Base-by-base conservation (phyloP, 1,140 invertebrate species). In the Pentalonia nigronervosa region DNA sequence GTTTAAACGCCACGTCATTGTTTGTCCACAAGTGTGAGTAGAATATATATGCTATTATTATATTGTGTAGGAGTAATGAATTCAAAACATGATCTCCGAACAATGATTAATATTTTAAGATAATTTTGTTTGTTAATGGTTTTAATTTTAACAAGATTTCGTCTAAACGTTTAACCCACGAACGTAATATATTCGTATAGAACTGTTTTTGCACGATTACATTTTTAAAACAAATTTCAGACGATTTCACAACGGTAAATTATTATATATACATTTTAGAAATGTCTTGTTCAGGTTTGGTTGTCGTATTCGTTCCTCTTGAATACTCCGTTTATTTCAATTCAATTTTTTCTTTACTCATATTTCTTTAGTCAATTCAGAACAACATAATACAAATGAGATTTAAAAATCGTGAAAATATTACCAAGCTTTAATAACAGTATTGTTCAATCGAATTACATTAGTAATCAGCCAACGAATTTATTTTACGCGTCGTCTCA, bases 1-100 rank as follows among this genome's bases (percentile, higher is more conserved):
- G 47, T 9, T 53, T 88, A 50, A 88, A 88, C 87, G 87, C 47
- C 20, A 48, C 87, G 87, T 53, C 87, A 88, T 88, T 88, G 87
- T 88, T 88, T 88, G 36, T 88, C n/a, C 87, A 48, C 41, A 11
- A 25, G 83, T 83, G 30, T 25, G 56, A 60, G 56, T 20, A 53
- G 30, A 76, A 76, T 67, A 20, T 83, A 41, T 53, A 53, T 53
- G 14, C n/a, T 76, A 76, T 76, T 34, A 76, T 76, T n/a, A 76
- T 76, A 76, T 76, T 76, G 60, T 34, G 60, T 76, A 30, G 60
- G 84, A 87, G 30, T n/a, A 87, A 88, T 34, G 48, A 50, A 88
- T 88, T 88, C 47, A 48, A 88, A 88, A 88, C 87, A 50, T 48
- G 87, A 9, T 11, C 48, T 23, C n/a, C 48, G 47, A 34, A 88